These are phyloP conservation scores for Caiman crocodilus DNA, from an alignment of 2,797 vertebrate species.

Conservation along the genomic window DNA sequence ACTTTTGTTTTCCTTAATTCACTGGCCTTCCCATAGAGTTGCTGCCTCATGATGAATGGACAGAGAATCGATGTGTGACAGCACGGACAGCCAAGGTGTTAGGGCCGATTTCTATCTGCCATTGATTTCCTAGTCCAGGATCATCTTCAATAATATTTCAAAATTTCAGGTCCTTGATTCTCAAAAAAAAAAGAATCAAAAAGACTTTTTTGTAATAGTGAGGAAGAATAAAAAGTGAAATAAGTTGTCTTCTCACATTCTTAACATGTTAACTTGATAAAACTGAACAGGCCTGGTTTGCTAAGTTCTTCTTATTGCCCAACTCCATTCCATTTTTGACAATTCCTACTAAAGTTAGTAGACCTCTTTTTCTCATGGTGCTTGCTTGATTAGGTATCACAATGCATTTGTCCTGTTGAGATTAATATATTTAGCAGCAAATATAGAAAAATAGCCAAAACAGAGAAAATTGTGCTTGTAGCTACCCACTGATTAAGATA, in stretches of 20 bases:
- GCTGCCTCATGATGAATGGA: too few relatives aligned
- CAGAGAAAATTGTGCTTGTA: neutral
- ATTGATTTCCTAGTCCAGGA: neutral
- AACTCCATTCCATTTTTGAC: neutral
- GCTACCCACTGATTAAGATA: neutral
- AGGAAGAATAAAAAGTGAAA: neutral
- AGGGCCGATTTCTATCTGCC: too few relatives aligned
- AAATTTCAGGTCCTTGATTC: neutral
- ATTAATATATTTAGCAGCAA: neutral
- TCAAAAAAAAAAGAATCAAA: neutral
- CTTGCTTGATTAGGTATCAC: neutral
- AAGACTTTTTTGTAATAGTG: neutral
- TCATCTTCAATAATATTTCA: neutral
- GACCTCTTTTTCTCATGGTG: neutral
- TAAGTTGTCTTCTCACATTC: rapidly evolving
- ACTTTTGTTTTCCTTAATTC: too few relatives aligned
- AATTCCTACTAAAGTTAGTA: neutral
- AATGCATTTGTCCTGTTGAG: neutral
- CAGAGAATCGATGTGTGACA: too few relatives aligned
- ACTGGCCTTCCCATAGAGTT: too few relatives aligned
- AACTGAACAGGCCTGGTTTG: neutral
- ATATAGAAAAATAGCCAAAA: neutral
- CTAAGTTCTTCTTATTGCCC: neutral
- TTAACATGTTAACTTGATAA: neutral
- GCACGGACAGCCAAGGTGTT: too few relatives aligned